Evolutionary conservation across 2,888 invertebrate species (phyloP), one percentile per base, ranked within the genome.

Genomic region (Hypselothyrea guttata): DNA sequence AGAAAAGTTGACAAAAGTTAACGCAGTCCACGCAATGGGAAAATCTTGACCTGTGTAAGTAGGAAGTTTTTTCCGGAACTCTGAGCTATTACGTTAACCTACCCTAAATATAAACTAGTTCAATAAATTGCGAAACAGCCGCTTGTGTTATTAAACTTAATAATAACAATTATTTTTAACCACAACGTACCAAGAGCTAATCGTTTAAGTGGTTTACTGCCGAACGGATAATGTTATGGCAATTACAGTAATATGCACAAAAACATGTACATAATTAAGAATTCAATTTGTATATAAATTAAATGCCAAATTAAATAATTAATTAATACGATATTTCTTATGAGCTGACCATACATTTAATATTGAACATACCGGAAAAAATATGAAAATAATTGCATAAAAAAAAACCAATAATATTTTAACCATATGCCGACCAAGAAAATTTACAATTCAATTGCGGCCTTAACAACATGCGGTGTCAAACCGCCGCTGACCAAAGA

Each of bases 371-470:
- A 22, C 22, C 2, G 2, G 22, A 22, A 22, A n/a, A n/a, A n/a
- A n/a, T n/a, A n/a, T n/a, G n/a, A n/a, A n/a, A n/a, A n/a, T n/a
- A n/a, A n/a, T n/a, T n/a, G n/a, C n/a, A 41, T 44, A 18, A 11
- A 38, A 11, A 31, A 48, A 34, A 28, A 48, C 13, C 15, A 30
- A 31, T 30, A 28, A 22, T 12, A 28, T 52, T 62, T 55, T 28
- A 38, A 56, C 51, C 73, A 69, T 71, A 51, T 55, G 58, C 31
- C 33, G 28, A n/a, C 18, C 38, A 58, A 71, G 69, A 62, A 61
- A 67, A 67, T 74, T 65, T 76, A 73, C 84, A 72, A 75, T 82
- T 81, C 73, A 75, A 82, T 75, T 70, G 73, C 30, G 59, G 62
- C 45, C 63, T 45, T 54, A 68, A 75, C 68, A 61, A 75, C 68